phyloP scores from a whole-genome alignment of 2,797 vertebrate species.

The Dermochelys coriacea region DNA sequence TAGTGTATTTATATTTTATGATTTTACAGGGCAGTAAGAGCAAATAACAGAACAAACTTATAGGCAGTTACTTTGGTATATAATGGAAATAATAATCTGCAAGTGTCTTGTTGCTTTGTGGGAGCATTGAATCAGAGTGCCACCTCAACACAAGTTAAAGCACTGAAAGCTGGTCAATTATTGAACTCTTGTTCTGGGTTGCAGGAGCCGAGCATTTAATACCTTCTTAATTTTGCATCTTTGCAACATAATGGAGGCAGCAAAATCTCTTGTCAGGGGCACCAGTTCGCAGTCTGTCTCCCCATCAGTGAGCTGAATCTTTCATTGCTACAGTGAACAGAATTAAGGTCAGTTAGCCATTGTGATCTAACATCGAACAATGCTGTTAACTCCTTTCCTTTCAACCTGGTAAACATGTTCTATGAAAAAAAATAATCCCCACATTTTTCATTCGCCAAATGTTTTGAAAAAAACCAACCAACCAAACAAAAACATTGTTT shows the following conservation, averaged over 20 bases:
- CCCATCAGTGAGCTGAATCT: neutral
- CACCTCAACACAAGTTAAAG: conserved; percentile 13
- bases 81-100: conserved; percentile 69
- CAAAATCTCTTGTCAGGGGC: neutral
- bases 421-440: neutral
- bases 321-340: neutral
- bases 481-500: too few relatives aligned
- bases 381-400: neutral
- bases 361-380: neutral
- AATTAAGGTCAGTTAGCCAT: neutral
- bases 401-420: neutral
- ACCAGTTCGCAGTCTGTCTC: neutral
- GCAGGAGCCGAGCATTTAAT: neutral
- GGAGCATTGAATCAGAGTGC: conserved; percentile 21
- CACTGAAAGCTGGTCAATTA: neutral
- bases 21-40: conserved; percentile 73
- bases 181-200: neutral
- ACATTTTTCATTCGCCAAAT: neutral
- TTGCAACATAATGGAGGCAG: neutral
- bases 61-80: conserved; percentile 70
- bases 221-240: neutral
- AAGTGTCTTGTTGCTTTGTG: conserved; percentile 53
- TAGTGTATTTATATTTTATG: conserved; percentile 75
- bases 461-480: neutral
- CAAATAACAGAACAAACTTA: conserved; percentile 73